Percentiles rank a stretch among this genome's conserved stretches.
Evolutionary conservation across 2,888 invertebrate genomes (phyloP).

Genomic region (Oscheius onirici): DNA sequence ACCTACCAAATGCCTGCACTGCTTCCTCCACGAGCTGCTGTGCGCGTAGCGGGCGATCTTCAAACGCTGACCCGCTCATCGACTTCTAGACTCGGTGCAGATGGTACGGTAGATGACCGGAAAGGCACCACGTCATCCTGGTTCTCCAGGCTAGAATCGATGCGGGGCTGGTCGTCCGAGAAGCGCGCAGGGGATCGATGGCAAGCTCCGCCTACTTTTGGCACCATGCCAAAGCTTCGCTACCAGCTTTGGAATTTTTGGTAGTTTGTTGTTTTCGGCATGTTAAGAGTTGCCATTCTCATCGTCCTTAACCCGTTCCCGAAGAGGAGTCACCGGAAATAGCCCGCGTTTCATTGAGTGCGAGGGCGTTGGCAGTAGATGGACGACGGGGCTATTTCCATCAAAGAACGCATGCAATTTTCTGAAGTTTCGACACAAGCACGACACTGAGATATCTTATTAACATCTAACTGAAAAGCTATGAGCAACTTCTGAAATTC

Average conservation of each 20-base stretch:
- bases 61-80: slow-evolving; percentile 14
- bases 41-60: slow-evolving; percentile 28
- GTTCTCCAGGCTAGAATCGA: slow-evolving; percentile 31
- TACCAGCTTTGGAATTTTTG: slow-evolving; percentile 23
- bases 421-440: neutral
- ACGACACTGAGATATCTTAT: slow-evolving; percentile 17
- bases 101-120: slow-evolving; percentile 29
- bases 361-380: slow-evolving; percentile 24
- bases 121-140: slow-evolving; percentile 31
- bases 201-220: slow-evolving; percentile 36
- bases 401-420: slow-evolving; percentile 6
- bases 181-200: slow-evolving; percentile 36
- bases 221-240: slow-evolving; percentile 33
- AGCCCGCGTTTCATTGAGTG: slow-evolving; percentile 9
- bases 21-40: slow-evolving; percentile 28
- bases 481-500: slow-evolving; percentile 14
- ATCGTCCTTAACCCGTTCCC: neutral
- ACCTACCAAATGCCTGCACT: slow-evolving; percentile 31
- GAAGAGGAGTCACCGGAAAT: slow-evolving; percentile 18
- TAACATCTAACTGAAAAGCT: slow-evolving; percentile 1
- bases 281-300: slow-evolving; percentile 3
- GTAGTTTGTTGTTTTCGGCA: neutral
- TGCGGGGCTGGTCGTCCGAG: slow-evolving; percentile 31
- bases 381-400: neutral
- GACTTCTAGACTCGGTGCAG: neutral